A percentile compares a stretch with the other conserved stretches of the same genome.
These are phyloP conservation scores for Acleris cristana DNA, from an alignment of 2,888 invertebrate genomes.

Conservation along the genomic window DNA sequence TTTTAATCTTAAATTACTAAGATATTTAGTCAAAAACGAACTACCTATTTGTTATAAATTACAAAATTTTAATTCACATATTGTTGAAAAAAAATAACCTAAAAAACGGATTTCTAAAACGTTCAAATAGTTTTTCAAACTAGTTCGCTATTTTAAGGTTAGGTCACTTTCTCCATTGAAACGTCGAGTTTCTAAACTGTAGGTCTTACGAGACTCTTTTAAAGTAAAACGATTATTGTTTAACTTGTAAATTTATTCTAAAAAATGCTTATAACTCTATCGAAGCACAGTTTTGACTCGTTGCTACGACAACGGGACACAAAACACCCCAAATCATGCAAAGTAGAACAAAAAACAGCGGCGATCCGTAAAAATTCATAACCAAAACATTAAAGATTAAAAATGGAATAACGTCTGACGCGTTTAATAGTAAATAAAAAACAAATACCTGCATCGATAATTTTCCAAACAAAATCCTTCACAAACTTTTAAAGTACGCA, in stretches of 20 bases:
- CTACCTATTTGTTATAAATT: too few species aligned
- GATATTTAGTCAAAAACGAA: too few species aligned
- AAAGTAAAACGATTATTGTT: conserved; percentile 1
- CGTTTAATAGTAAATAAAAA: conserved; percentile 35
- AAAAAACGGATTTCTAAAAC: background rate
- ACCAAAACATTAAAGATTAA: too few species aligned
- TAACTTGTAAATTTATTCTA: background rate
- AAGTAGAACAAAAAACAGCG: background rate
- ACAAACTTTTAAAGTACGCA: conserved; percentile 53
- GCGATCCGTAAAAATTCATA: background rate
- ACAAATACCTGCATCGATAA: conserved; percentile 71
- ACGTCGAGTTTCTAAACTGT: conserved; percentile 30
- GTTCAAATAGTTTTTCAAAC: conserved; percentile 18
- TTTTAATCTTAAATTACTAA: too few species aligned
- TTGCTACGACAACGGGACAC: conserved; percentile 19
- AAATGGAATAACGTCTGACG: background rate
- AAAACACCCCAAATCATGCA: conserved; percentile 13
- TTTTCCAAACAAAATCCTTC: conserved; percentile 51
- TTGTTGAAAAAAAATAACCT: too few species aligned
- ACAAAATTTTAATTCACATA: too few species aligned
- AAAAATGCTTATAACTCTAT: background rate
- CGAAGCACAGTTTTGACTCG: background rate
- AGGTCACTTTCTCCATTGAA: conserved; percentile 56
- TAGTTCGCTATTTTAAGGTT: conserved; percentile 46
- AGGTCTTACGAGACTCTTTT: conserved; percentile 22